A percentile compares a stretch with the other conserved stretches of the same genome.
These are phyloP conservation scores for Taenioides sp. DNA, from an alignment of 2,797 vertebrate species.

Conservation along the genomic window DNA sequence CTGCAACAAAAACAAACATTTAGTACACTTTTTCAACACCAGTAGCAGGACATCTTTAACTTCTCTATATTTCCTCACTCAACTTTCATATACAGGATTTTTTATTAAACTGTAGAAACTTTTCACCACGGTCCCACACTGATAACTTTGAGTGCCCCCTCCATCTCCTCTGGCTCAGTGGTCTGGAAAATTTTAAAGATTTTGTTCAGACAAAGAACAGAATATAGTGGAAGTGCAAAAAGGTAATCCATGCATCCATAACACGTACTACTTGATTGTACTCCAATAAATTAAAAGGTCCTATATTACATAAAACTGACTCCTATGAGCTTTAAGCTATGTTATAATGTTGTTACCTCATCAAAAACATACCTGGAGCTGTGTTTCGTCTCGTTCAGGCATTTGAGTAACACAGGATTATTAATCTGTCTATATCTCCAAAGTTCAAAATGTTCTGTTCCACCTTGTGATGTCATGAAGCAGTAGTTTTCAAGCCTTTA, in stretches of 20 bases:
- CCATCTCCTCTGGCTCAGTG: conserved; percentile 20
- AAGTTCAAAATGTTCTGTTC: too few relatives aligned
- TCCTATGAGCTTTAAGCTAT: too few relatives aligned
- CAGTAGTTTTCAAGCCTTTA: too few relatives aligned
- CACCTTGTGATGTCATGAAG: too few relatives aligned
- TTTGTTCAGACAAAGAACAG: neutral
- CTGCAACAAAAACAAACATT: conserved; percentile 17
- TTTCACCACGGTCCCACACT: conserved; percentile 8
- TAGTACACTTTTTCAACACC: neutral
- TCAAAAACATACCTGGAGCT: too few relatives aligned
- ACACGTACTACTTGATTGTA: too few relatives aligned
- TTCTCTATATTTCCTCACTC: conserved; percentile 5
- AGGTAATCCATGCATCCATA: neutral
- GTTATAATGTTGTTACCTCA: too few relatives aligned
- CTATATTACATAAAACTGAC: too few relatives aligned
- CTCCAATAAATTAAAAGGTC: too few relatives aligned
- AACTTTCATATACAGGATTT: neutral
- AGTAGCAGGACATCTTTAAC: neutral
- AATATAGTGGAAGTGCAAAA: neutral
- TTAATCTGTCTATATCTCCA: too few relatives aligned
- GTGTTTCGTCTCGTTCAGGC: too few relatives aligned
- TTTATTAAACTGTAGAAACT: neutral
- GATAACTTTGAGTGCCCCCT: conserved; percentile 5
- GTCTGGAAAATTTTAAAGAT: conserved; percentile 11
- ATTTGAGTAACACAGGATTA: too few relatives aligned